Conservation (phyloP, 1,140 invertebrate species). For the Macrostomum lignano region DNA sequence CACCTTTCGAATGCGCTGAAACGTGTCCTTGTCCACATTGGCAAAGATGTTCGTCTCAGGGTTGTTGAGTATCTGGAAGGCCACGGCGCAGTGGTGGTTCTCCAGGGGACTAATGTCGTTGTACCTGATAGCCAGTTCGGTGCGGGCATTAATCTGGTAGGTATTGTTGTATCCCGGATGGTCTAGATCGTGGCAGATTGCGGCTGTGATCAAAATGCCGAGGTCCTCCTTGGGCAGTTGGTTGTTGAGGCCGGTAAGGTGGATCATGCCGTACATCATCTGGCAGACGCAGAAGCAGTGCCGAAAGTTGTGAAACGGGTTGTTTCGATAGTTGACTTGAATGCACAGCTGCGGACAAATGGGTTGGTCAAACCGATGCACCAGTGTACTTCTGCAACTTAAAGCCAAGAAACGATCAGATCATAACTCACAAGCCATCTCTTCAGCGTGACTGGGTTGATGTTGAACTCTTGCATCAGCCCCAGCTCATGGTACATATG, state of each 20-base stretch:
- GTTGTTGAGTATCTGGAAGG: slow-evolving; percentile 44
- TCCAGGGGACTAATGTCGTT: slow-evolving; percentile 62
- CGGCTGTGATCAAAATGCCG: slow-evolving; percentile 46
- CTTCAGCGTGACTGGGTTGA: too few species aligned
- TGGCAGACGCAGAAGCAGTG: slow-evolving; percentile 64
- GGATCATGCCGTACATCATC: slow-evolving; percentile 41
- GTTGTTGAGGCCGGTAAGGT: slow-evolving; percentile 33
- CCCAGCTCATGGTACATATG: too few species aligned
- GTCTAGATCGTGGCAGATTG: slow-evolving; percentile 38
- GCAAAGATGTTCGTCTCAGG: slow-evolving; percentile 46
- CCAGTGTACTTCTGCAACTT: too few species aligned
- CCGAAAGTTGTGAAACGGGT: slow-evolving; percentile 61
- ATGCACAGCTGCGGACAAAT: too few species aligned
- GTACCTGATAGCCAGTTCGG: slow-evolving; percentile 51
- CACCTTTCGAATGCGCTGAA: too few species aligned
- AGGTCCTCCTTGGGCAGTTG: slow-evolving; percentile 45
- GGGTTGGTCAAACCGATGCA: too few species aligned
- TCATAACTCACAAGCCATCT: too few species aligned
- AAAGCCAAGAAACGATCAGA: too few species aligned
- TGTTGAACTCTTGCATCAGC: too few species aligned
- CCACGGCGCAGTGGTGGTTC: slow-evolving; percentile 59
- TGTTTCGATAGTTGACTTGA: slow-evolving; percentile 65
- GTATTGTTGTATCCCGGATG: slow-evolving; percentile 31
- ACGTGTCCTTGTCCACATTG: too few species aligned
- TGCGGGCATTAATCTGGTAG: slow-evolving; percentile 45